Percentiles rank a stretch among this genome's conserved stretches.
phyloP scores from a whole-genome alignment of 2,113 vertebrate genomes.

The Thamnaconus septentrionalis region DNA sequence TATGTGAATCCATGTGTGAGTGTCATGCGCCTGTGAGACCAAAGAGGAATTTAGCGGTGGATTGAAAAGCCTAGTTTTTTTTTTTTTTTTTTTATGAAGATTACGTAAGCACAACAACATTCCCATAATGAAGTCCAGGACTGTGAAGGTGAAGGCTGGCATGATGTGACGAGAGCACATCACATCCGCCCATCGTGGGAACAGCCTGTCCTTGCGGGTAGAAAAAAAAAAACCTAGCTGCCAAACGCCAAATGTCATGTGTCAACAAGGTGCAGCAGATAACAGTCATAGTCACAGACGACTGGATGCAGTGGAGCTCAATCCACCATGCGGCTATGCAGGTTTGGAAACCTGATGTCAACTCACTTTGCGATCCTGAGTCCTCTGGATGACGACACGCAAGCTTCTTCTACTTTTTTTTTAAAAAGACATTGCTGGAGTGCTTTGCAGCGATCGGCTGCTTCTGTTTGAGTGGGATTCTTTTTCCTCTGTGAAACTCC shows the following conservation, averaged over 20 bases:
- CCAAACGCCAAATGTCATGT: slow-evolving; percentile 1
- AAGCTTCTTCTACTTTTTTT: no score
- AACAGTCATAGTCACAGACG: no score
- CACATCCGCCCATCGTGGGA: slow-evolving; percentile 7
- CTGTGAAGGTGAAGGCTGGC: slow-evolving; percentile 35
- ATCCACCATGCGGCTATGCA: no score
- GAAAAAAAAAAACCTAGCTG: not conserved
- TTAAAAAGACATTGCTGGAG: no score
- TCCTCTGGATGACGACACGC: no score
- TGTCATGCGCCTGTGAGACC: slow-evolving; percentile 25
- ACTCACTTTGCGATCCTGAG: no score
- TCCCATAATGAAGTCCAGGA: slow-evolving; percentile 31
- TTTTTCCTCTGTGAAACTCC: no score
- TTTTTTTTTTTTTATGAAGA: slow-evolving; percentile 8
- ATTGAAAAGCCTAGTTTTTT: slow-evolving; percentile 38
- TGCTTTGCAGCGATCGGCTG: no score
- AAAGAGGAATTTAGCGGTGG: slow-evolving; percentile 31
- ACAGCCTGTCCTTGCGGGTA: slow-evolving; percentile 5
- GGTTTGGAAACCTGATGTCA: no score
- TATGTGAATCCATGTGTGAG: slow-evolving; percentile 24
- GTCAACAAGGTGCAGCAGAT: slow-evolving; percentile 6
- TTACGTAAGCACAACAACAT: slow-evolving; percentile 52
- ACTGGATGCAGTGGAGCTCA: no score
- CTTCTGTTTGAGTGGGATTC: no score
- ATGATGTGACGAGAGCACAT: slow-evolving; percentile 23